Evolutionary conservation across 2,888 invertebrate genomes (phyloP).

Genomic region (Didymodactylos carnosus): DNA sequence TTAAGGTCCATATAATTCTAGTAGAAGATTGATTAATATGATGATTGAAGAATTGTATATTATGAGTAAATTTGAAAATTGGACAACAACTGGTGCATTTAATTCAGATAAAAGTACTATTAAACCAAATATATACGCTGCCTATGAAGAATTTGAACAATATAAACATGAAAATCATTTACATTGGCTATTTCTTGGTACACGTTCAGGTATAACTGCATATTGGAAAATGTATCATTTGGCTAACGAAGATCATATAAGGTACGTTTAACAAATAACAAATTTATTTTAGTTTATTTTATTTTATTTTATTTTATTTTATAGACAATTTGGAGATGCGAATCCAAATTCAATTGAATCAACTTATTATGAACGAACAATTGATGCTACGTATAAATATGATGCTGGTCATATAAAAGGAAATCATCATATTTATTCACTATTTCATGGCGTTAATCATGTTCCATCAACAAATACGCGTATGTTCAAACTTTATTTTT

Average conservation of each 20-base stretch:
- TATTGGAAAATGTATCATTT: neutral
- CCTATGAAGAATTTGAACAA: neutral
- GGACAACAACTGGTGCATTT: neutral
- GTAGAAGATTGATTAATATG: neutral
- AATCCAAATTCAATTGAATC: neutral
- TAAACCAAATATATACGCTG: neutral
- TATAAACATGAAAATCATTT: neutral
- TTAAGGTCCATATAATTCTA: neutral
- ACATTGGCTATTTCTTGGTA: neutral
- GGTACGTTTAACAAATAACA: neutral
- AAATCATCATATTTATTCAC: neutral
- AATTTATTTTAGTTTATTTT: neutral
- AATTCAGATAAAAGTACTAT: neutral
- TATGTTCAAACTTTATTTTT: neutral
- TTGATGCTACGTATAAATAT: neutral
- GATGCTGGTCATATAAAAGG: neutral
- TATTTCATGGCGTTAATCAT: neutral
- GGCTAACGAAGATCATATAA: neutral
- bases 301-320: neutral
- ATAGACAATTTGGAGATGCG: neutral
- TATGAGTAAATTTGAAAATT: constrained; percentile 1
- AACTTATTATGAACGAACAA: neutral
- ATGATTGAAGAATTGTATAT: neutral
- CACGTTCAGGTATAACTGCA: neutral
- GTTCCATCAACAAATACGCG: neutral